A percentile compares a stretch with the other conserved stretches of the same genome.
Conservation (phyloP, 1,140 invertebrate genomes). For the Mactra quadrangularis region DNA sequence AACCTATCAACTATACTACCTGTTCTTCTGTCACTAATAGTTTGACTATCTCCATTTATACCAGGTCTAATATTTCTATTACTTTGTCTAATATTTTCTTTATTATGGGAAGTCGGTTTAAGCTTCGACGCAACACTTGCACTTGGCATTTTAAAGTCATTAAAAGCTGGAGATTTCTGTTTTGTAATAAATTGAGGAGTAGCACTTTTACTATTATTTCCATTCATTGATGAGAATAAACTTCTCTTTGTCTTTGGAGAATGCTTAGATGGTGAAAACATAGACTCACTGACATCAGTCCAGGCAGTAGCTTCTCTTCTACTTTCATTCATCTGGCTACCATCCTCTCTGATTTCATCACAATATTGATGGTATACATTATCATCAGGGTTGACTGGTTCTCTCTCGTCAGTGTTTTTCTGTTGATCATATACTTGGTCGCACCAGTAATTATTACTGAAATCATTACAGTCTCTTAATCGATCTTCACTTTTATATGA, state of each 20-base stretch:
- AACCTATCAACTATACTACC: too few species aligned
- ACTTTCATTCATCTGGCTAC: neutral
- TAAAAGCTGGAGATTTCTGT: neutral
- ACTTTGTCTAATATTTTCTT: constrained; percentile 29
- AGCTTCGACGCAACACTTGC: neutral
- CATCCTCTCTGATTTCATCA: constrained; percentile 11
- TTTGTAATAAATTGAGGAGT: neutral
- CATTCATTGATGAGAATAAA: constrained; percentile 7
- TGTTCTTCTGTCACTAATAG: too few species aligned
- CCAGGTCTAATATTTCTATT: too few species aligned
- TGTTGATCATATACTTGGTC: neutral
- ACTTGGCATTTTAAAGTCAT: constrained; percentile 18
- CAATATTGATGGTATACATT: constrained; percentile 28
- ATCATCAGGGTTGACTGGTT: neutral
- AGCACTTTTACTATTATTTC: neutral
- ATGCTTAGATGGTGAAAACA: too few species aligned
- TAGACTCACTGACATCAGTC: too few species aligned
- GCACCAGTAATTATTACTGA: constrained; percentile 4
- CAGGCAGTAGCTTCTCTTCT: too few species aligned
- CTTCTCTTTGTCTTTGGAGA: constrained; percentile 11
- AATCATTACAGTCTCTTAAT: neutral
- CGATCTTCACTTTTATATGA: neutral
- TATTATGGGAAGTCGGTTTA: constrained; percentile 10
- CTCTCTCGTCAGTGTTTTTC: too few species aligned
- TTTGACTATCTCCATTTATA: too few species aligned